These are phyloP conservation scores for Phragmatobia fuliginosa DNA, from an alignment of 2,888 invertebrate genomes.

Conservation along the genomic window DNA sequence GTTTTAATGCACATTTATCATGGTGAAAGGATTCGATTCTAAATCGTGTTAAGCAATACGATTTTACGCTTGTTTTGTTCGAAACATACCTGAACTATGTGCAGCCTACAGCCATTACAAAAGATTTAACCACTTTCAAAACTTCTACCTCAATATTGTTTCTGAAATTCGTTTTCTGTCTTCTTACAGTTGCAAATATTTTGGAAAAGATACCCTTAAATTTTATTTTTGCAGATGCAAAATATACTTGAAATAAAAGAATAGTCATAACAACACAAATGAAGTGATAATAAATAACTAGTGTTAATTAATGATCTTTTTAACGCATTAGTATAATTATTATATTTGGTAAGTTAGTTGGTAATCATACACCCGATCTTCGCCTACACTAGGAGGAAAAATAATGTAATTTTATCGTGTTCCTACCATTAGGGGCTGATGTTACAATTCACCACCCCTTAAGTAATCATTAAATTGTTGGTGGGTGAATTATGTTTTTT, in stretches of 20 bases:
- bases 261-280: neutral
- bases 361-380: neutral
- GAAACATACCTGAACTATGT: too few relatives aligned
- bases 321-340: slow-evolving; percentile 2
- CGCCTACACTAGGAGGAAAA: slow-evolving; percentile 2
- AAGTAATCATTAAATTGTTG: neutral
- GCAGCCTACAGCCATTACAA: neutral
- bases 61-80: neutral
- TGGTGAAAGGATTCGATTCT: neutral
- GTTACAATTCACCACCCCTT: neutral
- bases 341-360: slow-evolving; percentile 6
- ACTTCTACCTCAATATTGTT: neutral
- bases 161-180: neutral
- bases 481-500: slow-evolving; percentile 11
- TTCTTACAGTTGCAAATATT: neutral
- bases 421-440: neutral
- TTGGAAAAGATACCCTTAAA: neutral
- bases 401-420: slow-evolving; percentile 5
- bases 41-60: neutral
- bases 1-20: neutral
- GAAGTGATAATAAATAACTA: neutral
- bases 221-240: neutral
- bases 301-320: slow-evolving; percentile 9
- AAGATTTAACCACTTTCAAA: neutral
- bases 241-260: neutral